Evolutionary conservation across 2,113 vertebrate species (phyloP).

Genomic region (Pimephales promelas): DNA sequence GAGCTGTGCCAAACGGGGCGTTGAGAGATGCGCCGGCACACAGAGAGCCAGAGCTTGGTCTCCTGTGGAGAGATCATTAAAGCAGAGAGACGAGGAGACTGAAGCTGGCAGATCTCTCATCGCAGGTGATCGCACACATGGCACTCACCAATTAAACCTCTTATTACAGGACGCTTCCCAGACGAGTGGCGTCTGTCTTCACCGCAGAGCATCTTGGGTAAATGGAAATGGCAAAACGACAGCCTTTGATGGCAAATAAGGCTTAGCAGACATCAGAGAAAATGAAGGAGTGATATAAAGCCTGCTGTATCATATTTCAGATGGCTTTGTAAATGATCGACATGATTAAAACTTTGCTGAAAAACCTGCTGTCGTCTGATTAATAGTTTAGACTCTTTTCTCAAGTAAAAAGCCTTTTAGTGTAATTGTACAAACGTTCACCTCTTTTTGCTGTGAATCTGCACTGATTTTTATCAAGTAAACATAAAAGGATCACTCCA

Average conservation of each 20-base stretch:
- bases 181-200: background rate
- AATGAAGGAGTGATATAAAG: background rate
- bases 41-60: background rate
- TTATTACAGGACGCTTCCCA: background rate
- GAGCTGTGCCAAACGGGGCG: background rate
- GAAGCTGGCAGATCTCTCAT: conserved; percentile 18
- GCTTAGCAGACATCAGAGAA: background rate
- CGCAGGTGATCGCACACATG: conserved; percentile 43
- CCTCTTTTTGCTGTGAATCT: too few relatives aligned
- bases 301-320: background rate
- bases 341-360: background rate
- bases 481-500: too few relatives aligned
- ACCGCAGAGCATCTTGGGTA: conserved; percentile 15
- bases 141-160: conserved; percentile 44
- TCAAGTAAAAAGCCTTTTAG: too few relatives aligned
- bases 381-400: too few relatives aligned
- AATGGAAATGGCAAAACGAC: conserved; percentile 23
- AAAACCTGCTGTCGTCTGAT: too few relatives aligned
- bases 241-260: conserved; percentile 29
- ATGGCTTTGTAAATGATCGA: background rate
- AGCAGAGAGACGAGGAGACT: conserved; percentile 14
- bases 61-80: conserved; percentile 46
- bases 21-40: background rate
- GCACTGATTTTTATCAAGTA: too few relatives aligned
- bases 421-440: too few relatives aligned